phyloP scores from a whole-genome alignment of 1,140 invertebrate genomes.

The Telenomus remus region DNA sequence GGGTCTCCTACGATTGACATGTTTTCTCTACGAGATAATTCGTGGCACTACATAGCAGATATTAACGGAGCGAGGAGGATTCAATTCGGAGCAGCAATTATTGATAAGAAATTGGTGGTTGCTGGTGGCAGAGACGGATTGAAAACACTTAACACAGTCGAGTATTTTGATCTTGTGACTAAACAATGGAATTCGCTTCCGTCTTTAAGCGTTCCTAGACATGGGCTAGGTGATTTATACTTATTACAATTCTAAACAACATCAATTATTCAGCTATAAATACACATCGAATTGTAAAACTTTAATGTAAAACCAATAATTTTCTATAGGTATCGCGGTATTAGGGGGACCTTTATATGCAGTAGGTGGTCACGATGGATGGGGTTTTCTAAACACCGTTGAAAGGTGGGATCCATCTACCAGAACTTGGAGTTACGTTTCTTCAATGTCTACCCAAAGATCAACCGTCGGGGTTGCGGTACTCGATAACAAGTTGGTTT shows the following conservation, averaged over 20 bases:
- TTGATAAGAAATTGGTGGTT: conserved; percentile 88
- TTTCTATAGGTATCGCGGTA: conserved; percentile 85
- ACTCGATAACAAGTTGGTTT: conserved; percentile 82
- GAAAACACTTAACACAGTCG: conserved; percentile 92
- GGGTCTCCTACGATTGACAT: conserved; percentile 92
- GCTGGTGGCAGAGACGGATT: conserved; percentile 95
- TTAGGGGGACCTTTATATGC: conserved; percentile 92
- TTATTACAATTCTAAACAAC: no score
- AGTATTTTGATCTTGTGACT: conserved; percentile 87
- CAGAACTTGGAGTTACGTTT: conserved; percentile 90
- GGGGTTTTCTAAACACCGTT: conserved; percentile 95
- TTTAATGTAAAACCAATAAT: no score
- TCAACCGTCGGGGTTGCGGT: conserved; percentile 93
- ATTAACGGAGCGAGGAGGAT: conserved; percentile 88
- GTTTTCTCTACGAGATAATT: conserved; percentile 89
- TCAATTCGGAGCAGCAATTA: conserved; percentile 92
- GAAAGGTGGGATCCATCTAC: conserved; percentile 93
- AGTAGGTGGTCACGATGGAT: conserved; percentile 95
- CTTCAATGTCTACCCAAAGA: conserved; percentile 89
- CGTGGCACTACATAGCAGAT: conserved; percentile 85
- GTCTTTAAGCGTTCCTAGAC: conserved; percentile 93
- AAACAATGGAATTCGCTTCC: conserved; percentile 87
- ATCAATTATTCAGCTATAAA: no score
- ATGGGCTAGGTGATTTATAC: conserved; percentile 85
- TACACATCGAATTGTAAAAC: no score